Evolutionary conservation across 2,888 invertebrate species (phyloP).

Genomic region (Teleiodes luculella): DNA sequence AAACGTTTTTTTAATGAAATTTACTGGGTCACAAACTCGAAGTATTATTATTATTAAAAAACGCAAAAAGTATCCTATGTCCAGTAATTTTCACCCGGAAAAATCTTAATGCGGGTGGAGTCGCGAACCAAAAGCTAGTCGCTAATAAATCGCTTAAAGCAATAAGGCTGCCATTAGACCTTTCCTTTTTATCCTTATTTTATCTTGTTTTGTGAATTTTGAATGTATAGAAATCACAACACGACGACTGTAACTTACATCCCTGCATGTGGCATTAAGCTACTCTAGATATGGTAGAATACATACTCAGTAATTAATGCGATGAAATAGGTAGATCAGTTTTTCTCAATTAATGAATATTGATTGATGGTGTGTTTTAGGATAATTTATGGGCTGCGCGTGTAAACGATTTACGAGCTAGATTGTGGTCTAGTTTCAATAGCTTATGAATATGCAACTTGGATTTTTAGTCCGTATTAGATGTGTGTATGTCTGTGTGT

Average conservation of each 20-base stretch:
- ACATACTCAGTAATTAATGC: conserved; percentile 23
- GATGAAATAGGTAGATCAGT: conserved; percentile 20
- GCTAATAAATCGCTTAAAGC: too few species aligned
- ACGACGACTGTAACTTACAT: background rate
- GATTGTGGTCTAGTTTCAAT: background rate
- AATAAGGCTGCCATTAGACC: too few species aligned
- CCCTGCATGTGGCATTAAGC: background rate
- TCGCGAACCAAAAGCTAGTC: too few species aligned
- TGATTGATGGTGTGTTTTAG: conserved; percentile 8
- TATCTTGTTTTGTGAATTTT: too few species aligned
- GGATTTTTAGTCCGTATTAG: too few species aligned
- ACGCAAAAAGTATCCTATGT: too few species aligned
- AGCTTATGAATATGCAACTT: background rate
- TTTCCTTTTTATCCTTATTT: too few species aligned
- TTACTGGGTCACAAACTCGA: too few species aligned
- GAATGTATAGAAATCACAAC: background rate
- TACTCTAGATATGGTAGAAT: conserved; percentile 7
- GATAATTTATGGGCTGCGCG: conserved; percentile 4
- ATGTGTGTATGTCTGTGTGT: too few species aligned
- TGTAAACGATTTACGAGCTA: background rate
- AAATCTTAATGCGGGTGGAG: too few species aligned
- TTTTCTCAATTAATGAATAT: conserved; percentile 18
- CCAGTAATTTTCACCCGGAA: too few species aligned
- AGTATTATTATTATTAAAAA: too few species aligned
- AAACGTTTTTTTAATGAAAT: background rate